Conservation (phyloP, 1,140 invertebrate species). For the Varroa destructor region DNA sequence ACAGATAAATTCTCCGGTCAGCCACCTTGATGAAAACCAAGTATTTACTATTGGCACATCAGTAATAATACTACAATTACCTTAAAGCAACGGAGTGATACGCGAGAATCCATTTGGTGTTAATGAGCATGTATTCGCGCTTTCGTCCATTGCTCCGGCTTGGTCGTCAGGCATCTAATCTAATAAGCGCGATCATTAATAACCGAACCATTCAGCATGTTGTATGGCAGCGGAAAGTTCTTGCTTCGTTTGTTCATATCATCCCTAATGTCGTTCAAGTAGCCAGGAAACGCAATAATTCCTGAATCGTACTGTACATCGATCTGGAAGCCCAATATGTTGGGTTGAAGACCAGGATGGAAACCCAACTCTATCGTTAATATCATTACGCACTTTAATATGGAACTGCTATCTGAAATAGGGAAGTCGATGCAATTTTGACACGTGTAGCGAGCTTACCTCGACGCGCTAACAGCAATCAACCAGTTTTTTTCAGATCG, state of each 20-base stretch:
- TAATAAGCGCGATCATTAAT: constrained; percentile 76
- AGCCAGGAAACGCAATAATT: constrained; percentile 94
- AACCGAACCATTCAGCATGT: constrained; percentile 60
- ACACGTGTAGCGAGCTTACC: constrained; percentile 77
- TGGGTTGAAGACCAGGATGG: constrained; percentile 70
- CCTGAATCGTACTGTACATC: constrained; percentile 93
- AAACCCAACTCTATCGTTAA: constrained; percentile 41
- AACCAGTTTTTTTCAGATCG: no score
- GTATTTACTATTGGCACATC: no score
- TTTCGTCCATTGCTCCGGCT: constrained; percentile 98
- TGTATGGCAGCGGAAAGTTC: constrained; percentile 74
- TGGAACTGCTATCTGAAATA: constrained; percentile 98
- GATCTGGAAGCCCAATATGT: constrained; percentile 73
- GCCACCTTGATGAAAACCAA: no score
- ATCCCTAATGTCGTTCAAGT: constrained; percentile 69
- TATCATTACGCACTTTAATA: constrained; percentile 52
- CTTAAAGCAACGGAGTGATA: constrained; percentile 39
- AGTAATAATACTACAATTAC: no score
- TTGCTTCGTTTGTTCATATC: constrained; percentile 53
- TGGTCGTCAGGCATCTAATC: constrained; percentile 90
- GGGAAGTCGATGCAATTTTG: constrained; percentile 73
- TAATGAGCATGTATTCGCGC: constrained; percentile 93
- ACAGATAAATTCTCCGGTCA: no score
- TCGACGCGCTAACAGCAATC: no score
- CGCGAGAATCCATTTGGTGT: constrained; percentile 94